Evolutionary conservation across 2,113 vertebrate species (phyloP).

Genomic region (Steatornis caripensis): DNA sequence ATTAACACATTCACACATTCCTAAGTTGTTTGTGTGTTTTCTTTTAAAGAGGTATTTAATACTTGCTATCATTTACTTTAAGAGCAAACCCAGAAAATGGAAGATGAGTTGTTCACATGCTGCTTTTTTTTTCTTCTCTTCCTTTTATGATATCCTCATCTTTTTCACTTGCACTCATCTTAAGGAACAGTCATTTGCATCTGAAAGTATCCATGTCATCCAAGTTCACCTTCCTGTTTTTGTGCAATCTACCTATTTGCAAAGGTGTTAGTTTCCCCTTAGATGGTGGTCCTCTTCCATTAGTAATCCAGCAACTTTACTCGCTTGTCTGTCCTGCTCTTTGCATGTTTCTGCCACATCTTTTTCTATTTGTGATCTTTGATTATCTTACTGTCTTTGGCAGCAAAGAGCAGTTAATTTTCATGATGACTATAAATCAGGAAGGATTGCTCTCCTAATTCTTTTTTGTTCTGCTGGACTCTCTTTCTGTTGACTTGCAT

Average conservation of each 20-base stretch:
- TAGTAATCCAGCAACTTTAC: neutral
- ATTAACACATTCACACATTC: neutral
- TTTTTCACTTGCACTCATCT: neutral
- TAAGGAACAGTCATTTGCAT: neutral
- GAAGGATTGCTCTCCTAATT: neutral
- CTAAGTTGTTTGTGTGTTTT: neutral
- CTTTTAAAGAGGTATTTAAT: neutral
- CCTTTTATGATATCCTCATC: fast-evolving
- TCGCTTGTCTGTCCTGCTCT: neutral
- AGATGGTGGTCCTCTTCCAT: neutral
- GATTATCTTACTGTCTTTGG: neutral
- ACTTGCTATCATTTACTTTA: neutral
- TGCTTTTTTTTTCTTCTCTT: neutral
- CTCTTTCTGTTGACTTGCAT: neutral
- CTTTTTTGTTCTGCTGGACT: neutral
- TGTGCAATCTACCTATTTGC: neutral
- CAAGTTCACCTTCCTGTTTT: neutral
- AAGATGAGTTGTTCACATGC: neutral
- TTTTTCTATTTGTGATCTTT: neutral
- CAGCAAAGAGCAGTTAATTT: neutral
- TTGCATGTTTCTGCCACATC: neutral
- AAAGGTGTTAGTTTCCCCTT: neutral
- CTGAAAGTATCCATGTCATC: neutral
- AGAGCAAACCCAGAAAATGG: neutral
- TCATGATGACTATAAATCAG: neutral